These are phyloP conservation scores for Drosophila algonquin DNA, from an alignment of 2,888 invertebrate species.

Conservation along the genomic window DNA sequence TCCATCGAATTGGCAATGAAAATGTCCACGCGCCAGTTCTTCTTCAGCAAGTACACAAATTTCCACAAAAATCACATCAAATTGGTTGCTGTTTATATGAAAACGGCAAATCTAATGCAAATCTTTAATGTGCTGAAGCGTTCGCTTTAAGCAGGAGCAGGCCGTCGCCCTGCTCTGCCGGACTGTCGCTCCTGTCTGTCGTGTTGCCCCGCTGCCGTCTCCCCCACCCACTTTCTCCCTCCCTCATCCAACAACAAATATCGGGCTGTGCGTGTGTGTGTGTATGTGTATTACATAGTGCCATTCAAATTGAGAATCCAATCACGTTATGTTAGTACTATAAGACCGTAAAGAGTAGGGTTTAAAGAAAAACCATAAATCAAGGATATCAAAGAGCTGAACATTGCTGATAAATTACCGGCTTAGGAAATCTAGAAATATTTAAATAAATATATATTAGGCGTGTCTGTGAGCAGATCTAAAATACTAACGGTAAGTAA, in stretches of 20 bases:
- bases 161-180: slow-evolving; percentile 28
- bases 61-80: slow-evolving; percentile 83
- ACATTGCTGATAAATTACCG: slow-evolving; percentile 25
- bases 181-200: slow-evolving; percentile 12
- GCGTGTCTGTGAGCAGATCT: slow-evolving; percentile 26
- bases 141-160: slow-evolving; percentile 72
- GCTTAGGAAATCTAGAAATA: slow-evolving; percentile 4
- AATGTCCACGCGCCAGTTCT: slow-evolving; percentile 82
- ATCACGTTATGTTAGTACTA: background rate
- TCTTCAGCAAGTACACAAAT: slow-evolving; percentile 82
- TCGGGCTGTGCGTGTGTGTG: slow-evolving; percentile 32
- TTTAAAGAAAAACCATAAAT: slow-evolving; percentile 16
- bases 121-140: slow-evolving; percentile 81
- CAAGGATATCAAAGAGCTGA: slow-evolving; percentile 4
- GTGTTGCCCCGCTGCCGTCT: slow-evolving; percentile 18
- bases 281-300: slow-evolving; percentile 50
- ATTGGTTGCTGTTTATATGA: slow-evolving; percentile 84
- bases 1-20: slow-evolving; percentile 81
- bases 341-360: slow-evolving; percentile 2
- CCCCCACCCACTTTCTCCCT: slow-evolving; percentile 19
- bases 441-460: slow-evolving; percentile 18
- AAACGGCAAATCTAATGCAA: slow-evolving; percentile 84
- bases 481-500: slow-evolving; percentile 51
- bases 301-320: slow-evolving; percentile 37
- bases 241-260: slow-evolving; percentile 32